These are phyloP conservation scores for Setophaga coronata DNA, from an alignment of 2,113 vertebrate species.

Conservation along the genomic window DNA sequence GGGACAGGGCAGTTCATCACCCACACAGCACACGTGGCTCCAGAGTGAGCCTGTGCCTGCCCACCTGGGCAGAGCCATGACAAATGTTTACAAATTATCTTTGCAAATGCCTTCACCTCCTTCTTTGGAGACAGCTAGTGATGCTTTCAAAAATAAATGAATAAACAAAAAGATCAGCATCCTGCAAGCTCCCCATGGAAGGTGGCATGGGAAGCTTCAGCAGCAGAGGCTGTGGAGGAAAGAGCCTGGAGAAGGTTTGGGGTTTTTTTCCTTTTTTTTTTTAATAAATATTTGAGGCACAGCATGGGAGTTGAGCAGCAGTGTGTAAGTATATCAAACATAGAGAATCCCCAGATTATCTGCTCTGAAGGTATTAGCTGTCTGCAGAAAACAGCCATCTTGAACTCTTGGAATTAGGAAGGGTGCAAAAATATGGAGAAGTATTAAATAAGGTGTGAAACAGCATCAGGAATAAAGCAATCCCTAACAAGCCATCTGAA, in stretches of 20 bases:
- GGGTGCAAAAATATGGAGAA: neutral
- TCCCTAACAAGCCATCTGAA: neutral
- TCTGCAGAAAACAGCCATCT: neutral
- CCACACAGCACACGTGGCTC: neutral
- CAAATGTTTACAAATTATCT: neutral
- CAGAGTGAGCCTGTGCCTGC: neutral
- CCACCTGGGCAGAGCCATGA: neutral
- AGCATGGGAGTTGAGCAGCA: neutral
- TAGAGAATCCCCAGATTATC: constrained; percentile 44
- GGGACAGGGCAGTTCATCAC: neutral
- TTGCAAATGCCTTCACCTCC: neutral
- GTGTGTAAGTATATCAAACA: constrained; percentile 38
- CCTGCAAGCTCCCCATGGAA: neutral
- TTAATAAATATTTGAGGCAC: constrained; percentile 44
- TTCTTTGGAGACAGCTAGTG: neutral
- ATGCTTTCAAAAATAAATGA: constrained; percentile 19
- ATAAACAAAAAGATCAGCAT: constrained; percentile 34
- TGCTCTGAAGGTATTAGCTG: neutral
- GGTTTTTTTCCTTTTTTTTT: fast-evolving
- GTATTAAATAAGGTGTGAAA: constrained; percentile 1
- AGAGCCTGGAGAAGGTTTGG: neutral
- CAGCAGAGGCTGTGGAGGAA: neutral
- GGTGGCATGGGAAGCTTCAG: neutral
- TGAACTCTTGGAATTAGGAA: constrained; percentile 21
- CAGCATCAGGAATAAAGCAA: neutral